Evolutionary conservation across 2,888 invertebrate species (phyloP).

Genomic region (Microplitis manilae): DNA sequence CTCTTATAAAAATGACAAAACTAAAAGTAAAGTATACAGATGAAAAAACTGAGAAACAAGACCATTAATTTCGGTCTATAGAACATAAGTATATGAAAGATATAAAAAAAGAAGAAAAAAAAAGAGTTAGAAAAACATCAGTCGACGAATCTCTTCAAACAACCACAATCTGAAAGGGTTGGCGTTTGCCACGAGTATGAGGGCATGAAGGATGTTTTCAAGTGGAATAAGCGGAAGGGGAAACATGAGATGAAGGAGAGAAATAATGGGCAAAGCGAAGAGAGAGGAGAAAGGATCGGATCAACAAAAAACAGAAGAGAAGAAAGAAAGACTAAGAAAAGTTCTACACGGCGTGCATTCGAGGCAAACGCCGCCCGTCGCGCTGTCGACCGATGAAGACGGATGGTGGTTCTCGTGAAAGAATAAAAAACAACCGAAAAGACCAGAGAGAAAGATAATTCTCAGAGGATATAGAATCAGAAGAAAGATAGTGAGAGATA

Average conservation of each 20-base stretch:
- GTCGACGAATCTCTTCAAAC: constrained; percentile 26
- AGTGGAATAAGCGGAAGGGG: constrained; percentile 54
- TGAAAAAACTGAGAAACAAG: constrained; percentile 22
- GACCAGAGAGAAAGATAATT: constrained; percentile 51
- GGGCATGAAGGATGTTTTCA: constrained; percentile 60
- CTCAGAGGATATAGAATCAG: constrained; percentile 51
- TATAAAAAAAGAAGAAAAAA: constrained; percentile 17
- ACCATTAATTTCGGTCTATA: constrained; percentile 27
- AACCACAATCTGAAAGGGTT: constrained; percentile 65
- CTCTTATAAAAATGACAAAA: neutral
- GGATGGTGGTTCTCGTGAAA: constrained; percentile 67
- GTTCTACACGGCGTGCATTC: constrained; percentile 69
- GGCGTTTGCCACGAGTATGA: constrained; percentile 57
- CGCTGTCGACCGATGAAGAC: constrained; percentile 72
- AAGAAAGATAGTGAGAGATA: constrained; percentile 41
- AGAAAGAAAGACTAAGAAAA: constrained; percentile 67
- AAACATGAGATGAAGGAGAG: constrained; percentile 50
- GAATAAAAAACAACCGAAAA: constrained; percentile 44
- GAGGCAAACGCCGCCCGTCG: constrained; percentile 72
- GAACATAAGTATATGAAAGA: constrained; percentile 18
- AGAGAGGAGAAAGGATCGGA: constrained; percentile 37
- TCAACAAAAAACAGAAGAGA: constrained; percentile 53
- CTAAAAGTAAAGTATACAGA: constrained; percentile 15
- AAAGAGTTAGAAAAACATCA: constrained; percentile 15
- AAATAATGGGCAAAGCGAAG: constrained; percentile 39